Percentiles rank a stretch among this genome's conserved stretches.
Conservation (phyloP, 2,113 vertebrate species). For the Myiopsitta monachus region DNA sequence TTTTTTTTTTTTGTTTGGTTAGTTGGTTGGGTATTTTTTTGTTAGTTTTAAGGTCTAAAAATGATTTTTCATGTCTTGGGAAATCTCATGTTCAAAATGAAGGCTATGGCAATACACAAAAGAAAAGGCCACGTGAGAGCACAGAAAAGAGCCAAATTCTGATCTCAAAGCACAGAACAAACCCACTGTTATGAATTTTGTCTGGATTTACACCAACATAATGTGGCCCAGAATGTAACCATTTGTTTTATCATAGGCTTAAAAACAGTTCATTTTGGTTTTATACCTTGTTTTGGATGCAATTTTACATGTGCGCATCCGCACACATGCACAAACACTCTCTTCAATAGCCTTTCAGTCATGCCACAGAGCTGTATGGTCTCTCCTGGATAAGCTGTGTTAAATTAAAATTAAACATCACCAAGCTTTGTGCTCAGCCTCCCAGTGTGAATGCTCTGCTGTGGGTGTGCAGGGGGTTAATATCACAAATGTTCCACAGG, state of each 20-base stretch:
- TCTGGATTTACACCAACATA: background rate
- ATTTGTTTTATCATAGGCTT: background rate
- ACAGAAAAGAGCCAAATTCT: background rate
- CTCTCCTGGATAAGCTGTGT: conserved; percentile 44
- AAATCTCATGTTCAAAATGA: background rate
- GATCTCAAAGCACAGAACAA: background rate
- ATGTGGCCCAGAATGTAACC: background rate
- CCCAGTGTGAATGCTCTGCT: conserved; percentile 14
- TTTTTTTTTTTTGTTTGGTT: background rate
- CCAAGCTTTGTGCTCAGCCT: conserved; percentile 52
- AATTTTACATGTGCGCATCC: background rate
- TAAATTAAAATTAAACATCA: conserved; percentile 71
- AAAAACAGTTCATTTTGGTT: background rate
- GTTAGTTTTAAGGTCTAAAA: background rate
- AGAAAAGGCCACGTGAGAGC: background rate
- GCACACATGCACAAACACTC: background rate
- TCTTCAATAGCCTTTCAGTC: background rate
- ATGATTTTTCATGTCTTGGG: background rate
- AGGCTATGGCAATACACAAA: background rate
- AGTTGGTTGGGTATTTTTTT: background rate
- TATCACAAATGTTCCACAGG: conserved; percentile 57
- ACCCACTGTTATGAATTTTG: background rate
- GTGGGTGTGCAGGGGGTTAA: conserved; percentile 45
- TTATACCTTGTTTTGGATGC: background rate
- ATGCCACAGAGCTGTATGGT: background rate